Conservation (phyloP, 2,113 vertebrate genomes). For the Antennarius striatus region DNA sequence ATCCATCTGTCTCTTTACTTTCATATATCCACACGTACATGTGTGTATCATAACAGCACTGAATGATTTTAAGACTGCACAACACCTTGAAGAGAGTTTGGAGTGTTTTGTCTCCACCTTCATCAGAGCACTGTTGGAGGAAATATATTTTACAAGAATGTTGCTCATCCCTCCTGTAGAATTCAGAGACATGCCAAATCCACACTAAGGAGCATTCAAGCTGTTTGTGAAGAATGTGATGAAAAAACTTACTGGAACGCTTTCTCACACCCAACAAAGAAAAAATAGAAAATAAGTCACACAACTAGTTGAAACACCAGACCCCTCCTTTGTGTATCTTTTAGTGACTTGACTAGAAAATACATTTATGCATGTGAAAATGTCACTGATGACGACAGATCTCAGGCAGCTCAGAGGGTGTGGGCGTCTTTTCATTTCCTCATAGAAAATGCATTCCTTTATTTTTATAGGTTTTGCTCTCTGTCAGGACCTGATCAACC, state of each 20-base stretch:
- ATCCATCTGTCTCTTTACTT: no score
- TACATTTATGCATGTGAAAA: background rate
- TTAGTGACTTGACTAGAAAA: background rate
- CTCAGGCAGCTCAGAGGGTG: background rate
- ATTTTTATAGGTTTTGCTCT: background rate
- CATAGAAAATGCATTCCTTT: background rate
- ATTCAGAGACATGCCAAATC: background rate
- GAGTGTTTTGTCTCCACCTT: no score
- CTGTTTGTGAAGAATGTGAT: background rate
- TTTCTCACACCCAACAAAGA: no score
- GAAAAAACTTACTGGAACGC: background rate
- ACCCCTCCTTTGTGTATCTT: background rate
- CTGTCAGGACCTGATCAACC: conserved; percentile 36
- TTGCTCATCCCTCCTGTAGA: no score
- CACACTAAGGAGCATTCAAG: background rate
- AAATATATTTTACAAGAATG: background rate
- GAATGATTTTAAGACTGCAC: no score
- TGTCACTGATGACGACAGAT: background rate
- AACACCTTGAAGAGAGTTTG: no score
- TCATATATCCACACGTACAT: no score
- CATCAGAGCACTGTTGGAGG: background rate
- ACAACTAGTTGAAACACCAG: background rate
- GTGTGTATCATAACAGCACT: no score
- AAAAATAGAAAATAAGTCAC: background rate
- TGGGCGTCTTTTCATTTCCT: conserved; percentile 20